Evolutionary conservation across 2,113 vertebrate species (phyloP), one percentile per base, ranked within the genome.

Genomic region (Sciurus niger): DNA sequence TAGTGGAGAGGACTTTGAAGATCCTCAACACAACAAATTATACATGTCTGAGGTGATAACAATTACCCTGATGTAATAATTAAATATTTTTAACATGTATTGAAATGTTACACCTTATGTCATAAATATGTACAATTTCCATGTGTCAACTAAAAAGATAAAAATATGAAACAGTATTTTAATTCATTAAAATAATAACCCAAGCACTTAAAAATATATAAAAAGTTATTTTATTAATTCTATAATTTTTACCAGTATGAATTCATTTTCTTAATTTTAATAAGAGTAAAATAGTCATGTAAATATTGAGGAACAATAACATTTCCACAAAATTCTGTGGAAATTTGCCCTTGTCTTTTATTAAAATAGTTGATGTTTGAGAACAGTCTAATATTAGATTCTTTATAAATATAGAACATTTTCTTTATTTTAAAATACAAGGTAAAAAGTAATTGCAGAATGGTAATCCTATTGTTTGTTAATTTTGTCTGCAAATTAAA

Each of bases 351-450:
- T 2, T 79, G 28, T 1, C 6, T 84, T 89, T 37, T 84, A 30
- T 40, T 88, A 88, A 95, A 93, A 95, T 5, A 55, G 9, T 48
- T 84, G 13, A 25, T 70, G 28, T 13, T 68, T 43, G 51, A 94
- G 20, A 40, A 40, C 1, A 32, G 10, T 4, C 9, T 95, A 94
- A 73, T 83, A 22, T 73, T 82, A 60, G 20, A 37, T 77, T 2
- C 8, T 88, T 90, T 63, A 14, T 32, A 55, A 78, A 95, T 40
- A 40, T 40, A 40, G 77, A 84, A 53, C 25, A 1, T 80, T 85
- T 93, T 60, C 11, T 89, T 16, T 55, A 58, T 51, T 84, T 92
- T 77, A 37, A 51, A 78, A 34, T 51, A 72, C 83, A 74, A 70
- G 12, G 30, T 34, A 53, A 74, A 90, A 74, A 51, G 12, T 18